Evolutionary conservation across 1,140 invertebrate genomes (phyloP), one percentile per base, ranked within the genome.

Genomic region (Oedothorax gibbosus): DNA sequence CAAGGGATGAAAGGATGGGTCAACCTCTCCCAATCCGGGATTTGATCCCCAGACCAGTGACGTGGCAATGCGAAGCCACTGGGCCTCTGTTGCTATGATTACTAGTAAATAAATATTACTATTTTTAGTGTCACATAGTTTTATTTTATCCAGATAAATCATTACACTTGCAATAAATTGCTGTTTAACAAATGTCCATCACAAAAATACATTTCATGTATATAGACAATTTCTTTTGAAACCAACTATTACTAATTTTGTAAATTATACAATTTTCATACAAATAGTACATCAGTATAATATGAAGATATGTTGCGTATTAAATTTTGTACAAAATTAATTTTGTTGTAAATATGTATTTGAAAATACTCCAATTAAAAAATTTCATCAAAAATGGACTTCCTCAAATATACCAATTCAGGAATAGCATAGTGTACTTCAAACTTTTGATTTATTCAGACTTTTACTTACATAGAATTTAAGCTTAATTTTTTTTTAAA

Each of bases 301-400:
- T 82, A 57, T 51, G 6, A 35, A 35, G 80, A 82, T 82, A 82
- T 82, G 80, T 82, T 10, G 21, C 49, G 14, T 65, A 50, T 20
- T 50, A 53, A 62, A 51, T 82, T 72, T 64, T 12, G 56, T 72
- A 60, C 9, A 82, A 82, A 82, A 82, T 35, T 82, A 73, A 71
- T 62, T 72, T 21, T 62, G 8, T 50, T 20, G 60, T 56, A 68
- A 35, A 35, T 35, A 35, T 79, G 71, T 12, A 11, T 69, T 81
- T 81, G 64, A 81, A 81, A 81, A 81, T 81, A 81, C 56, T 81
- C 66, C 78, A 81, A 81, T 81, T 21, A 81, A 68, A 81, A 81
- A 60, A 56, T 81, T 81, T 57, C 66, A 57, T 77, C 62, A 69
- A 57, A 81, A 81, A 53, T 81, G 78, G 78, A 81, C 78, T 81